Evolutionary conservation across 2,113 vertebrate genomes (phyloP).

Genomic region (Muscicapa adusta): DNA sequence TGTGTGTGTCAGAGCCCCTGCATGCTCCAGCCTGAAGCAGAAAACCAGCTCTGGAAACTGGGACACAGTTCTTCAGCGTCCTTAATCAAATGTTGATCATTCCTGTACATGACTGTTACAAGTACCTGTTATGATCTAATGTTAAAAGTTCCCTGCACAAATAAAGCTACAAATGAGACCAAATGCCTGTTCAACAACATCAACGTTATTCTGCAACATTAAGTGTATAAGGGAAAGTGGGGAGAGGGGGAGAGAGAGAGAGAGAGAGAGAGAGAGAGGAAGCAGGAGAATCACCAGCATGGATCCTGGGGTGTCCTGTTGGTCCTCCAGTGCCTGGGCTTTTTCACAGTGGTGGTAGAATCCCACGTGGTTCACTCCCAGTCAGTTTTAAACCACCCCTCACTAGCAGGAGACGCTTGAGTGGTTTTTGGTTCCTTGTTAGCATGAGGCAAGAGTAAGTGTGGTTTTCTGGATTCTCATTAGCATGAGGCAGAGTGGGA

Average conservation of each 20-base stretch:
- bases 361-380: background rate
- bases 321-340: background rate
- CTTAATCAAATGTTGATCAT: background rate
- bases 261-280: background rate
- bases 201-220: background rate
- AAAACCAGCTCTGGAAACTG: background rate
- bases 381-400: background rate
- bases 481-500: background rate
- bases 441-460: background rate
- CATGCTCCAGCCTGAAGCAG: background rate
- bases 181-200: background rate
- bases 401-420: background rate
- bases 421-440: background rate
- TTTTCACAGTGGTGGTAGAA: fast-evolving
- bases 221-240: background rate
- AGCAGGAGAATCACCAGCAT: background rate
- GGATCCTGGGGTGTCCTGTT: background rate
- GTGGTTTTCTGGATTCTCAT: background rate
- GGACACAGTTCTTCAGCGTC: background rate
- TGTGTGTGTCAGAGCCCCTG: background rate
- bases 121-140: background rate
- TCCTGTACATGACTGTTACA: background rate
- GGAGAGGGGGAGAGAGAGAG: background rate
- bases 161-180: background rate
- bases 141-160: background rate